Conservation (phyloP, 2,113 vertebrate species). For the Sceloporus undulatus region DNA sequence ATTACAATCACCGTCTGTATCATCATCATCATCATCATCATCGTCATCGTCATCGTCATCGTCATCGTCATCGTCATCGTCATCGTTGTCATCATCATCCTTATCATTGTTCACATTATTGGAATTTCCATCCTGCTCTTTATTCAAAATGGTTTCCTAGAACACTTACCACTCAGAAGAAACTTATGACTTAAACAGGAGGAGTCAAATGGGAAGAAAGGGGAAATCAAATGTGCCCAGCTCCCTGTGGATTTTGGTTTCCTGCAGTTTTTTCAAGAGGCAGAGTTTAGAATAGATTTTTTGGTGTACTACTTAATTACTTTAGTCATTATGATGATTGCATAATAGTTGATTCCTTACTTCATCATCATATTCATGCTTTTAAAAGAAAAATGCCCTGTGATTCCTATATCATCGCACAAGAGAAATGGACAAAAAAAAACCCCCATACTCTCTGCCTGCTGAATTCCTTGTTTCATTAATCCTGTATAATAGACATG, state of each 20-base stretch:
- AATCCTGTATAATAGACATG: conserved; percentile 65
- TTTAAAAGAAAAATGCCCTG: conserved; percentile 12
- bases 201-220: conserved; percentile 25
- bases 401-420: conserved; percentile 18
- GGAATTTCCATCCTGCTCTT: background rate
- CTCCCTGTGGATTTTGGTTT: conserved; percentile 56
- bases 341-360: conserved; percentile 58
- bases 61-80: background rate
- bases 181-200: background rate
- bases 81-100: background rate
- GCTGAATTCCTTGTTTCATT: conserved; percentile 62
- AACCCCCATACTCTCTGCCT: conserved; percentile 39
- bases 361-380: conserved; percentile 65
- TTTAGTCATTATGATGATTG: conserved; percentile 64
- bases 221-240: conserved; percentile 16
- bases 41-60: no score
- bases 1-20: background rate
- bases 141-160: background rate
- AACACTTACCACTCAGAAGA: background rate
- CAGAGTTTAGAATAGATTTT: conserved; percentile 50
- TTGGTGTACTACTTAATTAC: conserved; percentile 67
- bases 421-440: conserved; percentile 47
- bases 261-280: conserved; percentile 60
- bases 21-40: background rate
- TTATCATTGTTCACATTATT: no score